These are phyloP conservation scores for Ectropis crepuscularia DNA, from an alignment of 2,888 invertebrate genomes.

Conservation along the genomic window DNA sequence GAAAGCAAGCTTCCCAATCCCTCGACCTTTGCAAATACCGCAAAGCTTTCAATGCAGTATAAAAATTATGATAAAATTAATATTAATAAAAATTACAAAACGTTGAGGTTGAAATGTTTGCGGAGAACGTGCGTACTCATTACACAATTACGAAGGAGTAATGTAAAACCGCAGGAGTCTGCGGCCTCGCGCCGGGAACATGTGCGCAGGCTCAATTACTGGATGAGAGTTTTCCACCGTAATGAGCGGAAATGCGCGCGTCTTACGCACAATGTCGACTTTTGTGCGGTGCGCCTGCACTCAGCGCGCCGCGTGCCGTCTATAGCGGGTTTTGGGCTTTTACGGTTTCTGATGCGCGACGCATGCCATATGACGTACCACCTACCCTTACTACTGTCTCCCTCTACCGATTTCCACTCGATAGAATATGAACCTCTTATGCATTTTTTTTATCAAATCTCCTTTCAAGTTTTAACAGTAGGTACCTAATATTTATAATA, in stretches of 20 bases:
- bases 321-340: slow-evolving; percentile 62
- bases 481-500: too few species aligned
- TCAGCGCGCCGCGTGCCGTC: slow-evolving; percentile 39
- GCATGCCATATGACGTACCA: slow-evolving; percentile 73
- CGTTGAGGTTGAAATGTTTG: slow-evolving; percentile 57
- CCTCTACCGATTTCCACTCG: neutral
- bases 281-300: slow-evolving; percentile 50
- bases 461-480: too few species aligned
- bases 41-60: slow-evolving; percentile 18
- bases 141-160: slow-evolving; percentile 65
- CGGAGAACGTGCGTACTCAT: slow-evolving; percentile 56
- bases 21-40: neutral
- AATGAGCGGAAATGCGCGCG: slow-evolving; percentile 61
- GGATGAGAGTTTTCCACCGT: slow-evolving; percentile 58
- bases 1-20: neutral
- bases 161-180: slow-evolving; percentile 77
- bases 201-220: slow-evolving; percentile 70
- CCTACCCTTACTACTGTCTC: slow-evolving; percentile 50
- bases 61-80: slow-evolving; percentile 19
- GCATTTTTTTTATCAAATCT: too few species aligned
- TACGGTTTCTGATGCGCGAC: slow-evolving; percentile 75
- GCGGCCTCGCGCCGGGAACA: slow-evolving; percentile 68
- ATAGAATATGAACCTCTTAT: too few species aligned
- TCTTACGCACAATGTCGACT: slow-evolving; percentile 51
- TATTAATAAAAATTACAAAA: slow-evolving; percentile 36